Evolutionary conservation across 2,888 invertebrate genomes (phyloP), one percentile per base, ranked within the genome.

Genomic region (Mesorhabditis sp.): DNA sequence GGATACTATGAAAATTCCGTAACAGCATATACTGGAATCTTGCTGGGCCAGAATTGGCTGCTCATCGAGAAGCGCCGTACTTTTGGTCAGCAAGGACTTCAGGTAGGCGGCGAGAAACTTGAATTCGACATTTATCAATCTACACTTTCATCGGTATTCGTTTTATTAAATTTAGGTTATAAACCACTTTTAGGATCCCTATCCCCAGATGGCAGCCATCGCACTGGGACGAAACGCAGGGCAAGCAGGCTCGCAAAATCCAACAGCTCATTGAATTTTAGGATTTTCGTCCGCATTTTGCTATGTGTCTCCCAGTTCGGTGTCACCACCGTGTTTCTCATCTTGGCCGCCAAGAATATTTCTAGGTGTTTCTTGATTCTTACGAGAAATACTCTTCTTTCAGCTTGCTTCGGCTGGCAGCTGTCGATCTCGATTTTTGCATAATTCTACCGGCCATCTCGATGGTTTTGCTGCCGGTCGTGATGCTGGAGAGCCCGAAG

Each of bases 231-330:
- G n/a, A 50, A 50, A n/a, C 7, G 58, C 58, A 10, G 58, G 58
- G 58, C n/a, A n/a, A 50, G 58, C 10, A 10, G 58, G 7, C n/a
- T 50, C 58, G n/a, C n/a, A 50, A 50, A n/a, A 50, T 13, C n/a
- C 7, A n/a, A 50, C 58, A 50, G n/a, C 7, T 1, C 58, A 50
- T 50, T 50, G 10, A 50, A 50, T 50, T 50, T 50, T n/a, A 50
- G 58, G n/a, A 50, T 50, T 50, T 50, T 50, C 58, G 58, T 50
- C 58, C 58, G 58, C n/a, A 10, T 50, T n/a, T 10, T 50, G 10
- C 58, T 50, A 13, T 50, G 58, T n/a, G n/a, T 50, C 58, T 50
- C 58, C 10, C 58, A 50, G n/a, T 50, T 50, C 58, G 58, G 58
- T 2, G 58, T 50, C 10, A n/a, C 58, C 7, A n/a, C n/a, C 58